These are phyloP conservation scores for Clarias magur DNA, from an alignment of 2,113 vertebrate species.

Conservation along the genomic window DNA sequence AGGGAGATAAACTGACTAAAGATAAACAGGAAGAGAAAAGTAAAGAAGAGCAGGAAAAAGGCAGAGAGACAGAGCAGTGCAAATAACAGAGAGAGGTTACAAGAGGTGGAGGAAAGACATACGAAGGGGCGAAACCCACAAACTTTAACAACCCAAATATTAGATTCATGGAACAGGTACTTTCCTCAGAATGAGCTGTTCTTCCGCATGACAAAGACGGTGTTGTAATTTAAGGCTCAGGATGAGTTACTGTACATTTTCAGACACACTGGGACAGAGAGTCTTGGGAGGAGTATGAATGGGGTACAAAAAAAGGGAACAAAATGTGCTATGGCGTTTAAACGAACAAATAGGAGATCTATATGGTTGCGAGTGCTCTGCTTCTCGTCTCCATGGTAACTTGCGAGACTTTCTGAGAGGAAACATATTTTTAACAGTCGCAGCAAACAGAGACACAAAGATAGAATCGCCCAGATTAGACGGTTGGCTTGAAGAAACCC, in stretches of 20 bases:
- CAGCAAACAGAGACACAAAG: slow-evolving; percentile 40
- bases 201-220: not conserved
- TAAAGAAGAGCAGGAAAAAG: not conserved
- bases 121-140: not conserved
- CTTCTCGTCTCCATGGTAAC: slow-evolving; percentile 53
- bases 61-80: not conserved
- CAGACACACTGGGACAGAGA: slow-evolving; percentile 1
- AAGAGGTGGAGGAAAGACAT: not conserved
- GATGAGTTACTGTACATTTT: not conserved
- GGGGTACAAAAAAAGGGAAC: slow-evolving; percentile 4
- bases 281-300: slow-evolving; percentile 28
- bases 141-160: slow-evolving; percentile 35
- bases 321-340: slow-evolving; percentile 22
- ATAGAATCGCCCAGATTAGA: slow-evolving; percentile 35
- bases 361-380: slow-evolving; percentile 28
- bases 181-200: not conserved
- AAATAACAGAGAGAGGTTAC: not conserved
- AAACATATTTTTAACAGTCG: slow-evolving; percentile 50
- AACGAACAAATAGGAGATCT: slow-evolving; percentile 26
- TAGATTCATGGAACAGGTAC: slow-evolving; percentile 37
- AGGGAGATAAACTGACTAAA: not conserved
- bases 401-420: slow-evolving; percentile 46
- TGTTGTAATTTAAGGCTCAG: slow-evolving; percentile 18
- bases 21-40: not conserved
- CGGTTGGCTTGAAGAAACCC: slow-evolving; percentile 7